Evolutionary conservation across 2,888 invertebrate genomes (phyloP), one percentile per base, ranked within the genome.

Genomic region (Cheilosia vulpina): DNA sequence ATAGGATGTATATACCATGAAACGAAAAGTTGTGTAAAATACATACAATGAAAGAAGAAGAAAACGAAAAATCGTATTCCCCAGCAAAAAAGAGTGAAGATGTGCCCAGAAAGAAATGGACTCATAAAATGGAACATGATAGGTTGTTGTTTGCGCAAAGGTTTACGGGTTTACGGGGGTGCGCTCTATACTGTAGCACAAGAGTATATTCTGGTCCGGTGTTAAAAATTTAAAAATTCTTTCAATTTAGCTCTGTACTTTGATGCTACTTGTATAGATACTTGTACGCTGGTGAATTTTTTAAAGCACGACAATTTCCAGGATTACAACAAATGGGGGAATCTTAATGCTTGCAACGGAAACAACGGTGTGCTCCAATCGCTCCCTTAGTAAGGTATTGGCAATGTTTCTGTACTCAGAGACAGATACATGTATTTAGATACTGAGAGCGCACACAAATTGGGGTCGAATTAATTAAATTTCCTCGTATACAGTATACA

Each of bases 91-190:
- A 45, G 68, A 58, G 55, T 73, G 72, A 83, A 71, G 84, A 78
- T 79, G 68, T 63, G 63, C 57, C 27, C 21, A 52, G 52, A 62
- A 47, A 66, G 75, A 55, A 84, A 80, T 75, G 57, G 60, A 71
- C 69, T 60, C 60, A 69, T 79, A 75, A 75, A 84, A 69, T 65
- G 60, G 21, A 78, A 72, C 72, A 77, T 65, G 69, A 79, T 71
- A 60, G 66, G 69, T 80, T 69, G 73, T 60, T 80, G 65, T 84
- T 76, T 71, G 24, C 75, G 60, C 47, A 76, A 71, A 71, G 41
- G 75, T 66, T 80, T 66, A 73, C 52, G 24, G 41, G 75, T 66
- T 80, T 66, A 73, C 52, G 24, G 34, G 17, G 73, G 27, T 69
- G 63, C 62, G 50, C 57, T 50, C 13, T 38, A 38, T 13, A 4